phyloP scores from a whole-genome alignment of 2,888 invertebrate genomes.

The Mesoligia furuncula region DNA sequence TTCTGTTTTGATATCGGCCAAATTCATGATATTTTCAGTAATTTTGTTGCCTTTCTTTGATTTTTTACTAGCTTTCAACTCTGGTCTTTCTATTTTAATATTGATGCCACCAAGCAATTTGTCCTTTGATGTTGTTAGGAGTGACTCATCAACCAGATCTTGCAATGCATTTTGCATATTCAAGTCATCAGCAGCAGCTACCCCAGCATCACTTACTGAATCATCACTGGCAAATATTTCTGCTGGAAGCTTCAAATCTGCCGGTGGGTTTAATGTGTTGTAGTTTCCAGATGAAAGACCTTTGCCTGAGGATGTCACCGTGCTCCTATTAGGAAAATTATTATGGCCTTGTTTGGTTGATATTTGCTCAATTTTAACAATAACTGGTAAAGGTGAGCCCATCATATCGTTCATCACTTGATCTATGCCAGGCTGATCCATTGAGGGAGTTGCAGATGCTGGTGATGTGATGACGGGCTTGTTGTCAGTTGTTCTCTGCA shows the following conservation, averaged over 20 bases:
- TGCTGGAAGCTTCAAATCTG: constrained; percentile 86
- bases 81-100: constrained; percentile 82
- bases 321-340: constrained; percentile 37
- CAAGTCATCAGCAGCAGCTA: constrained; percentile 76
- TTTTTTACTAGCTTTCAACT: constrained; percentile 74
- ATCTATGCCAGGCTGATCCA: constrained; percentile 68
- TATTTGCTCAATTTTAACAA: constrained; percentile 56
- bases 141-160: constrained; percentile 71
- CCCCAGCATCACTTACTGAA: constrained; percentile 84
- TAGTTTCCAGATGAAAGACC: constrained; percentile 76
- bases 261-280: constrained; percentile 81
- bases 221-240: constrained; percentile 90
- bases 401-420: constrained; percentile 70
- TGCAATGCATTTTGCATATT: constrained; percentile 74
- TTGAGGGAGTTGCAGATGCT: constrained; percentile 62
- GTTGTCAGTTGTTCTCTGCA: constrained; percentile 68
- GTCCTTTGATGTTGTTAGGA: constrained; percentile 77
- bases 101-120: constrained; percentile 87
- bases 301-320: constrained; percentile 67
- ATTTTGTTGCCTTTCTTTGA: constrained; percentile 78
- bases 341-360: constrained; percentile 34
- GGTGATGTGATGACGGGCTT: constrained; percentile 77
- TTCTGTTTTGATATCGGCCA: constrained; percentile 88
- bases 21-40: constrained; percentile 72
- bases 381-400: constrained; percentile 70